Evolutionary conservation across 1,140 invertebrate genomes (phyloP), one percentile per base, ranked within the genome.

Genomic region (Scaptomyza hsui): DNA sequence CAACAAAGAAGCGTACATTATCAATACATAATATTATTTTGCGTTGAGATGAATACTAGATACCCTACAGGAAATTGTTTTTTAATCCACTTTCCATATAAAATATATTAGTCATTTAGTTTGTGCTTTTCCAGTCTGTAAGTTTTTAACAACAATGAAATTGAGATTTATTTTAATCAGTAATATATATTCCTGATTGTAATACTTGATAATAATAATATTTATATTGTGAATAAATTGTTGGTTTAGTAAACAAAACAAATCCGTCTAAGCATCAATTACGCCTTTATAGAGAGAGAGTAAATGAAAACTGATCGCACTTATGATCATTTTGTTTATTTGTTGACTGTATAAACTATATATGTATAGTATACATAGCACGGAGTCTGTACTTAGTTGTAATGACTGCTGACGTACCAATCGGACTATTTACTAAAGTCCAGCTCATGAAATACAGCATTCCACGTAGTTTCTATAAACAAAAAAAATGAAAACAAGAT

Each of bases 351-450:
- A 3, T 18, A n/a, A n/a, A 9, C 29, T 37, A 37, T 13, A 29
- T n/a, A n/a, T n/a, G n/a, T n/a, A 18, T 18, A 6, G 3, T 6
- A 15, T 51, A 37, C 18, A 29, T 51, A 13, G 29, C 5, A 19
- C 19, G 15, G 41, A 44, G 10, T 18, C 41, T 24, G 18, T 6
- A 13, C 10, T 48, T 26, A 26, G 9, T 7, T 48, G 10, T 35
- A 6, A 12, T 49, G 24, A 18, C 13, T 32, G 39, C 37, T 62
- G 48, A 51, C 48, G 48, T 15, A 41, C 5, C 21, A 10, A 35
- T 10, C 41, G 51, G 21, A 37, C 56, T 51, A 59, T 67, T 59
- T 67, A 24, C 26, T 59, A 51, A 59, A 67, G 63, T 67, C 63
- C 63, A 59, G 21, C 37, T 24, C 6, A 59, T 37, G 48, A 39